Base-by-base conservation (phyloP, 2,797 vertebrate species). In the Alcedo atthis region DNA sequence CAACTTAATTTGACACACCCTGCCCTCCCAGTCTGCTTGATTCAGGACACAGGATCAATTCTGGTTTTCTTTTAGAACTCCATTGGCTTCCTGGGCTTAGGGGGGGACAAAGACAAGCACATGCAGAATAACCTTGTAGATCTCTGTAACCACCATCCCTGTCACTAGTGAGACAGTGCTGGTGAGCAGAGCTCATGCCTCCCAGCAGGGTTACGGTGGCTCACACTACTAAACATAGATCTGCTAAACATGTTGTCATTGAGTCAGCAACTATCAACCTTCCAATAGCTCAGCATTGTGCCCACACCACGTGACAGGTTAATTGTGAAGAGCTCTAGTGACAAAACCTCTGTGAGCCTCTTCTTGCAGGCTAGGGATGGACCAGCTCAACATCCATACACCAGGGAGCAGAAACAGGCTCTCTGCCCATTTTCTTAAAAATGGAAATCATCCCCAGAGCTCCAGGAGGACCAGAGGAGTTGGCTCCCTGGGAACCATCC, bases 91-190 rank as follows among this genome's bases (percentile, higher is more conserved):
- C 48, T 22, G 53, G 12, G 10, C 15, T 19, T 13, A 45, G 10
- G 6, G 71, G 12, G 14, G 25, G 26, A 55, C 54, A 54, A 40
- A 68, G 40, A 42, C 0, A 0, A 51, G n/a, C 10, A 69, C 51
- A 20, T 8, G 37, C 30, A 83, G 42, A 11, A 5, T 5, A 75
- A 8, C 17, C 9, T 4, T 1, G 37, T 2, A 81, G 51, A 43
- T 46, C 35, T 24, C 32, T 1, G 0, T 48, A 63, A 68, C 26
- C 0, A 1, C 46, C 1, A 1, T 7, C 43, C 2, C 0, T 7
- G 2, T 3, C 28, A 10, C 32, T 67, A 43, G 30, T 0, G 5
- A 48, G 76, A 5, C 48, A 24, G 79, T 0, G 59, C 68, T 53
- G 58, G 17, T 12, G 55, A 85, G 74, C 78, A 53, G 49, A 66